Percentiles rank a stretch among this genome's conserved stretches.
Conservation (phyloP, 2,113 vertebrate genomes). For the Brachypodius melanocephalos region DNA sequence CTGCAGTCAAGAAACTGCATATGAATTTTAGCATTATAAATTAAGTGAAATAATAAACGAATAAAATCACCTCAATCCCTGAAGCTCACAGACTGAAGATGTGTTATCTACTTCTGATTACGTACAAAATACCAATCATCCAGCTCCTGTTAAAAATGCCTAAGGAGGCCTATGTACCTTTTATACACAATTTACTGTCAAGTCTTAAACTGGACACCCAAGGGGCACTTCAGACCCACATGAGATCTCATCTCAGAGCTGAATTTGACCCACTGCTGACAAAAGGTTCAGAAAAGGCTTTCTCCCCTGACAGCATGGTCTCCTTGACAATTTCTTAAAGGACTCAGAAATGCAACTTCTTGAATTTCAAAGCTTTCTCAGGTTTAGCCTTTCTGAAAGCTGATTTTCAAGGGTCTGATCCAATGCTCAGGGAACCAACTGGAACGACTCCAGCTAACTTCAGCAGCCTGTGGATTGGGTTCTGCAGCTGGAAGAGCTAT, state of each 20-base stretch:
- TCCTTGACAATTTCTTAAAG: neutral
- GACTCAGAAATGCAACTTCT: neutral
- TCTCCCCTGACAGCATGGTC: neutral
- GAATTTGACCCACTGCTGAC: neutral
- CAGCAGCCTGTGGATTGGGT: neutral
- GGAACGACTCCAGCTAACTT: neutral
- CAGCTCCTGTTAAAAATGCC: neutral
- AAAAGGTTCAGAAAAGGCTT: neutral
- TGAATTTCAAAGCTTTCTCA: neutral
- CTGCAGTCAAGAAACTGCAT: neutral
- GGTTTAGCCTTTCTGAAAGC: neutral
- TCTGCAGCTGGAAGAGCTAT: neutral
- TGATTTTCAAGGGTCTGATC: neutral
- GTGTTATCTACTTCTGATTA: neutral
- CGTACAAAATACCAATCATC: accelerated
- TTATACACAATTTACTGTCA: neutral
- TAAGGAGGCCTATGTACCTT: neutral
- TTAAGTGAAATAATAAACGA: neutral
- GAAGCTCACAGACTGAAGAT: neutral
- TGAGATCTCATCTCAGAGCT: neutral
- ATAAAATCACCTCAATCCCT: neutral
- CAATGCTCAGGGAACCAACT: neutral
- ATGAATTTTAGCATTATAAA: neutral
- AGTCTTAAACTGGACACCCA: neutral
- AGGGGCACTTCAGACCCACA: accelerated